phyloP scores from a whole-genome alignment of 2,888 invertebrate genomes.

The Drosophila neotestacea region DNA sequence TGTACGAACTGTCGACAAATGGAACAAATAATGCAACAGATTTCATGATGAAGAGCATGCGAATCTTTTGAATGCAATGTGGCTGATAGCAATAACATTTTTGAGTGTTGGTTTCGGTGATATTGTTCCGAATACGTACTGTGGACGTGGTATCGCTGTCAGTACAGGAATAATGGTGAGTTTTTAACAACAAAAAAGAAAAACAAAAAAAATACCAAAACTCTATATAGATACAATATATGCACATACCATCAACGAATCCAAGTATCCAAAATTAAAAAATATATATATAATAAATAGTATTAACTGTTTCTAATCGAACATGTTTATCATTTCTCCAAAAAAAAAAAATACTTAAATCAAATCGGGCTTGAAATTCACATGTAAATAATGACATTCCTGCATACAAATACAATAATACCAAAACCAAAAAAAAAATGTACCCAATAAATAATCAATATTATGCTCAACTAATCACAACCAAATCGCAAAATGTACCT shows the following conservation, averaged over 20 bases:
- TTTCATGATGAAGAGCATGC: conserved; percentile 99
- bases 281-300: conserved; percentile 9
- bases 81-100: conserved; percentile 99
- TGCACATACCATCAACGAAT: conserved; percentile 50
- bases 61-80: conserved; percentile 99
- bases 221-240: conserved; percentile 22
- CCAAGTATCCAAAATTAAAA: conserved; percentile 1
- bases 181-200: conserved; percentile 83
- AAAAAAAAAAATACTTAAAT: conserved; percentile 12
- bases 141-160: conserved; percentile 99
- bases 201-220: conserved; percentile 36
- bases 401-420: conserved; percentile 45
- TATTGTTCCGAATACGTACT: conserved; percentile 99
- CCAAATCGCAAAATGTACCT: conserved; percentile 40
- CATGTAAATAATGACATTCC: conserved; percentile 72
- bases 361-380: conserved; percentile 55
- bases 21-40: conserved; percentile 86
- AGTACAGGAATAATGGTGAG: conserved; percentile 99
- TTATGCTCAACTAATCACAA: conserved; percentile 36
- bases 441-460: conserved; percentile 25
- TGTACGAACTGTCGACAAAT: conserved; percentile 26
- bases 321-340: conserved; percentile 30
- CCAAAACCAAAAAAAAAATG: conserved; percentile 11
- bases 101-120: conserved; percentile 99
- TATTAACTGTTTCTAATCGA: conserved; percentile 35